A percentile compares a stretch with the other conserved stretches of the same genome.
phyloP scores from a whole-genome alignment of 2,113 vertebrate species.

The Psittacara wagleri region DNA sequence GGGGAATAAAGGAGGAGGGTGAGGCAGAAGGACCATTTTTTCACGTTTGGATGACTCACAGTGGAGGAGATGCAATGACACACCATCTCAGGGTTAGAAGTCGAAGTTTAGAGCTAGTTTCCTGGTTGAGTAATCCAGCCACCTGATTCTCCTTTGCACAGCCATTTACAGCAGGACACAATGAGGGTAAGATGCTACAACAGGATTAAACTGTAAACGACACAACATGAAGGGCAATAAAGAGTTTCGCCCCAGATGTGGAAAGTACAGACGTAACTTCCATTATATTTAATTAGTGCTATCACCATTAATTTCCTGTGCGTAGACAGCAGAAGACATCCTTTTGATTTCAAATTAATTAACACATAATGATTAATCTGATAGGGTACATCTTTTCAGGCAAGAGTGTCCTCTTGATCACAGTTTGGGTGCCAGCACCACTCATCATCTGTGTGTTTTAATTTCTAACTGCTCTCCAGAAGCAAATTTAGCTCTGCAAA shows the following conservation, averaged over 20 bases:
- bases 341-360: conserved; percentile 59
- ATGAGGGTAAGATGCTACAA: background rate
- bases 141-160: background rate
- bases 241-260: background rate
- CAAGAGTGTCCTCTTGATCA: conserved; percentile 59
- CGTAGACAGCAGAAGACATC: conserved; percentile 32
- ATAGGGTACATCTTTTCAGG: conserved; percentile 58
- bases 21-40: background rate
- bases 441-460: conserved; percentile 61
- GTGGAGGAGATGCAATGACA: background rate
- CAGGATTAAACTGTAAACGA: conserved; percentile 4
- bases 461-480: conserved; percentile 51
- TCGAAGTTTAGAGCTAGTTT: background rate
- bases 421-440: conserved; percentile 58
- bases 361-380: conserved; percentile 50
- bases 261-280: conserved; percentile 9
- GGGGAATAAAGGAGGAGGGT: background rate
- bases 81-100: background rate
- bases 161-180: background rate
- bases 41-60: background rate
- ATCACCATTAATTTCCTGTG: conserved; percentile 32
- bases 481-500: conserved; percentile 63
- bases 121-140: background rate
- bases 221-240: background rate
- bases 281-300: conserved; percentile 22